Evolutionary conservation across 2,113 vertebrate species (phyloP).

Genomic region (Pagrus major): DNA sequence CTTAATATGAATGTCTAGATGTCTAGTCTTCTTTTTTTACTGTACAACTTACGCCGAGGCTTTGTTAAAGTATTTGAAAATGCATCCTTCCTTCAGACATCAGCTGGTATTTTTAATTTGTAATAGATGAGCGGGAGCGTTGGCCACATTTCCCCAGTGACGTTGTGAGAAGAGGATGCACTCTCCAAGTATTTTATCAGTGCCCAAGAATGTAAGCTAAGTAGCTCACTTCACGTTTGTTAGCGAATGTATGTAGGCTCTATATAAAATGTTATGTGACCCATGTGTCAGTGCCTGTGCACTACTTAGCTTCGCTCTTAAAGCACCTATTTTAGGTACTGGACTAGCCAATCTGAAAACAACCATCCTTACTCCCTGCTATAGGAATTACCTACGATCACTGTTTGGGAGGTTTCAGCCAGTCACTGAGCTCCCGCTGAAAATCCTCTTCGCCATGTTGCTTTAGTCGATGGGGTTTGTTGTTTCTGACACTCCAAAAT

Average conservation of each 20-base stretch:
- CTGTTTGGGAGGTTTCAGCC: slow-evolving; percentile 33
- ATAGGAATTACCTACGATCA: slow-evolving; percentile 37
- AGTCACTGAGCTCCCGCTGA: slow-evolving; percentile 37
- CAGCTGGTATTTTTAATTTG: slow-evolving; percentile 15
- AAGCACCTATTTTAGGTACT: slow-evolving; percentile 79
- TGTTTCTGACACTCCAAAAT: slow-evolving; percentile 60
- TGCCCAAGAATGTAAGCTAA: slow-evolving; percentile 80
- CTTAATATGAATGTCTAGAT: slow-evolving; percentile 87
- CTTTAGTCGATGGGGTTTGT: slow-evolving; percentile 45
- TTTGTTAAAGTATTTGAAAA: slow-evolving; percentile 82
- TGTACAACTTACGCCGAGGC: slow-evolving; percentile 81
- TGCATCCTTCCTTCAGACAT: slow-evolving; percentile 49
- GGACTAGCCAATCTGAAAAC: slow-evolving; percentile 74
- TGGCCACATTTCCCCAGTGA: slow-evolving; percentile 21
- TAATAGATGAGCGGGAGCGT: neutral
- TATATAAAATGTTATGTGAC: slow-evolving; percentile 76
- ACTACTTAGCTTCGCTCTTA: slow-evolving; percentile 79
- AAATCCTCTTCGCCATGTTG: slow-evolving; percentile 40
- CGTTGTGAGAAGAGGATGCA: slow-evolving; percentile 37
- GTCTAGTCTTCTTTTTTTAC: slow-evolving; percentile 82
- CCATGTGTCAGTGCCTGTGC: slow-evolving; percentile 80
- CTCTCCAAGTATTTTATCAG: slow-evolving; percentile 66
- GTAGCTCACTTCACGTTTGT: slow-evolving; percentile 80
- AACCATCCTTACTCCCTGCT: slow-evolving; percentile 40
- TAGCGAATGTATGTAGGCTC: slow-evolving; percentile 80